A percentile compares a stretch with the other conserved stretches of the same genome.
Conservation (phyloP, 2,888 invertebrate species). For the Meiosimyza platycephala region DNA sequence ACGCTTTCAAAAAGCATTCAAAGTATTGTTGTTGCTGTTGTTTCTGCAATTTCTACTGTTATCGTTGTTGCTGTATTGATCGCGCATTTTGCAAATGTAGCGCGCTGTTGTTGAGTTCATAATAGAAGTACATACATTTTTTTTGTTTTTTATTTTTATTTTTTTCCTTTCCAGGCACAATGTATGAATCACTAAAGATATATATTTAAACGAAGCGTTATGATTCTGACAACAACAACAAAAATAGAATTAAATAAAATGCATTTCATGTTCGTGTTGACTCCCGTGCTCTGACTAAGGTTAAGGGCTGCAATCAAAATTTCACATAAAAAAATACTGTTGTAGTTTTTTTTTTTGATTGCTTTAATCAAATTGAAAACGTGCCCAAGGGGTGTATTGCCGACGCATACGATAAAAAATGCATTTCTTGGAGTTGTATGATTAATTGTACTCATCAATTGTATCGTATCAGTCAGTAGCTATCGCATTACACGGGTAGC, state of each 20-base stretch:
- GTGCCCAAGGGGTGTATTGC: too few species aligned
- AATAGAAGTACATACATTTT: background rate
- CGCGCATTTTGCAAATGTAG: constrained; percentile 6
- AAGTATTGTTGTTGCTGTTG: background rate
- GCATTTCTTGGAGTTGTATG: too few species aligned
- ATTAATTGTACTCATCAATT: too few species aligned
- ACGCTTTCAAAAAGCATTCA: background rate
- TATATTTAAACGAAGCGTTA: background rate
- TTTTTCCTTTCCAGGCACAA: constrained; percentile 1
- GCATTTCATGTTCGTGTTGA: constrained; percentile 54
- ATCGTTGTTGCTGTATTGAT: background rate
- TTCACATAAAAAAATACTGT: too few species aligned
- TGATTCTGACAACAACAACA: constrained; percentile 16
- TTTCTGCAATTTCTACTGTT: constrained; percentile 1
- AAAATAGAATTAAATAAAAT: constrained; percentile 49
- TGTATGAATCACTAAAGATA: constrained; percentile 26
- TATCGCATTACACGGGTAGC: too few species aligned
- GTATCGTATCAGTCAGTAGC: too few species aligned
- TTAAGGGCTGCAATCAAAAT: constrained; percentile 8
- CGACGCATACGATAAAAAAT: too few species aligned
- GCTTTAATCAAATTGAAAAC: too few species aligned
- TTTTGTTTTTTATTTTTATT: background rate
- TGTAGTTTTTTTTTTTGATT: too few species aligned
- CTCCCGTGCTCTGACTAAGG: constrained; percentile 50
- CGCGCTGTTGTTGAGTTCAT: constrained; percentile 14